phyloP scores from a whole-genome alignment of 2,888 invertebrate genomes.

The Philonicus albiceps region DNA sequence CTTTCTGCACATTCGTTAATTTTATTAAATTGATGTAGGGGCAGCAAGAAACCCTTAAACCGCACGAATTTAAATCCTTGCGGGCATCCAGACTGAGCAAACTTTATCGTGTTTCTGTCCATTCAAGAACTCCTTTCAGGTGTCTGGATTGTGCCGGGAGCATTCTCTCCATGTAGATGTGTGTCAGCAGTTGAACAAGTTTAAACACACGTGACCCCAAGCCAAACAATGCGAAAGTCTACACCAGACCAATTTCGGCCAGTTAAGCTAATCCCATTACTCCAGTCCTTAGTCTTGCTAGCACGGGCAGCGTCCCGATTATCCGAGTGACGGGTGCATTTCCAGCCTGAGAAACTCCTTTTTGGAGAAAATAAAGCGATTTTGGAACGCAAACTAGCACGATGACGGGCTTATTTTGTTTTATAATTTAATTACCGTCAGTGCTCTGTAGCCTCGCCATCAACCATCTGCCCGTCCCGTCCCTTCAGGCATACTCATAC shows the following conservation, averaged over 20 bases:
- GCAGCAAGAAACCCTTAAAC: background rate
- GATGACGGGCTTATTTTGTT: slow-evolving; percentile 4
- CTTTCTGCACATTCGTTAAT: background rate
- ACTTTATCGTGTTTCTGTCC: slow-evolving; percentile 10
- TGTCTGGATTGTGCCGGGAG: background rate
- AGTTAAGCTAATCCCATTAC: slow-evolving; percentile 24
- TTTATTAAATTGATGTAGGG: slow-evolving; percentile 5
- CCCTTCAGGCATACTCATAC: background rate
- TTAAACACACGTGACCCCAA: slow-evolving; percentile 10
- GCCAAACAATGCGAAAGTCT: slow-evolving; percentile 6
- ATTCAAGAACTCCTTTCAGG: background rate
- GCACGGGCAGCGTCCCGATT: background rate
- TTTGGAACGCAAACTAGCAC: background rate
- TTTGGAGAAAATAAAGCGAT: background rate
- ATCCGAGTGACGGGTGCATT: background rate
- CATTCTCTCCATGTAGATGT: background rate
- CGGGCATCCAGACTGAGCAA: background rate
- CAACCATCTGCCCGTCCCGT: background rate
- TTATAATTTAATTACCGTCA: slow-evolving; percentile 26
- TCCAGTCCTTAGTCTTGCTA: background rate
- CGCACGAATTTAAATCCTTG: slow-evolving; percentile 13
- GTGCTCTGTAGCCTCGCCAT: background rate
- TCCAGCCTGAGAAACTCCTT: background rate
- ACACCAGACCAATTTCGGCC: slow-evolving; percentile 13
- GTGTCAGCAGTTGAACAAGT: slow-evolving; percentile 8